A percentile compares a stretch with the other conserved stretches of the same genome.
Evolutionary conservation across 2,797 vertebrate genomes (phyloP).

Genomic region (Takifugu rubripes): DNA sequence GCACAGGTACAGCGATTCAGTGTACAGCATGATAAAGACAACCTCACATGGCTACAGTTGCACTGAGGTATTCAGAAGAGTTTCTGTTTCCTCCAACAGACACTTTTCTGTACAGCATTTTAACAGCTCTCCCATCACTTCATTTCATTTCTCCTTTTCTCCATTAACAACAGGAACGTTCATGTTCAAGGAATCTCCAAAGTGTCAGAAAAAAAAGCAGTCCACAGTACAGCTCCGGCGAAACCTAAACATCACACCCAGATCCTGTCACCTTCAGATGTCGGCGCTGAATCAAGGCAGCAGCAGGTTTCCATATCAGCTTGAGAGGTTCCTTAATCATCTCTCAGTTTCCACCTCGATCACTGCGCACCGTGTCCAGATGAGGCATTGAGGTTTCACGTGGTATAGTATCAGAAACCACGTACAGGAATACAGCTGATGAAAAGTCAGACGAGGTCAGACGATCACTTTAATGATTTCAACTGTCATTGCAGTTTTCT

Average conservation of each 20-base stretch:
- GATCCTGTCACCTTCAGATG: conserved; percentile 26
- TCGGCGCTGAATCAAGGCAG: conserved; percentile 21
- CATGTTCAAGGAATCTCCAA: background rate
- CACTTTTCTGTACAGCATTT: conserved; percentile 64
- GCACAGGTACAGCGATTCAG: conserved; percentile 82
- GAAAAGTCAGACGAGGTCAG: too few species aligned
- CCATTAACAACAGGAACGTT: too few species aligned
- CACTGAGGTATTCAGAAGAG: conserved; percentile 81
- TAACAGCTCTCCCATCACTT: conserved; percentile 33
- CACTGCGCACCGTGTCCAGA: conserved; percentile 60
- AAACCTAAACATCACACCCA: conserved; percentile 43
- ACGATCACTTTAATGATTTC: too few species aligned
- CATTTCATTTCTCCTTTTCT: conserved; percentile 3
- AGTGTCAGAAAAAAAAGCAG: conserved; percentile 5
- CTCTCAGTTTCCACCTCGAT: conserved; percentile 45
- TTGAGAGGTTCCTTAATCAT: conserved; percentile 50
- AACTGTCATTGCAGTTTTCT: too few species aligned
- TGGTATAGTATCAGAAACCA: conserved; percentile 59
- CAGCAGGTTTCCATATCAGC: conserved; percentile 59
- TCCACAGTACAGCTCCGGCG: conserved; percentile 27
- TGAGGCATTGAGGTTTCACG: conserved; percentile 69
- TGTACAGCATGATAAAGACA: conserved; percentile 84
- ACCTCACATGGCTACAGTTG: conserved; percentile 84
- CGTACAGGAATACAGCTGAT: background rate
- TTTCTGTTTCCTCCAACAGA: conserved; percentile 44